phyloP scores from a whole-genome alignment of 2,797 vertebrate species.

The Phoebastria nigripes region DNA sequence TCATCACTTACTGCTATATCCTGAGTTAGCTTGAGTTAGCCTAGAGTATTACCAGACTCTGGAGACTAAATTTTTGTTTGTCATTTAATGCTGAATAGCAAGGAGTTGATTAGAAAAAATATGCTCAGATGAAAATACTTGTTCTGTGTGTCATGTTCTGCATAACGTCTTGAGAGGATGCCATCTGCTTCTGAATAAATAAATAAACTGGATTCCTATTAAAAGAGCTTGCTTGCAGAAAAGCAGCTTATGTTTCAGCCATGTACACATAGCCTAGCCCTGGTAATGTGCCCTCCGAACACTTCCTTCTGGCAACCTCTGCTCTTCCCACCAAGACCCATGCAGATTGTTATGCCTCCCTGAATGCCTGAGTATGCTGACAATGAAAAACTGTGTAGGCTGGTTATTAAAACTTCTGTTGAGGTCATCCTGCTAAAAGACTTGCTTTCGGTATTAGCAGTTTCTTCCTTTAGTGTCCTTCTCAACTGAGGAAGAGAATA shows the following conservation, averaged over 20 bases:
- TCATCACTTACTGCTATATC: conserved; percentile 29
- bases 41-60: conserved; percentile 32
- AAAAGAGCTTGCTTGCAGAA: conserved; percentile 50
- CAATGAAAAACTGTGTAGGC: not conserved
- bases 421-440: not conserved
- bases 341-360: conserved; percentile 18
- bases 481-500: not conserved
- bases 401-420: not conserved
- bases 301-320: conserved; percentile 24
- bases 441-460: not conserved
- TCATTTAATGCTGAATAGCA: conserved; percentile 61
- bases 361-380: conserved; percentile 1
- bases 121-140: conserved; percentile 59
- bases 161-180: conserved; percentile 58
- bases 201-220: conserved; percentile 56
- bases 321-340: not conserved
- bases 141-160: conserved; percentile 56
- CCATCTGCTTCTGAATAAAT: conserved; percentile 66
- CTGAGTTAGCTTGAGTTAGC: conserved; percentile 20
- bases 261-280: not conserved
- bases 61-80: conserved; percentile 52
- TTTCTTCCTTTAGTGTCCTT: not conserved
- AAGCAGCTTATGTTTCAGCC: conserved; percentile 55
- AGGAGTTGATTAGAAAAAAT: conserved; percentile 66
- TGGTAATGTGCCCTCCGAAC: conserved; percentile 19